Conservation (phyloP, 2,888 invertebrate genomes). For the Andrena dorsata region DNA sequence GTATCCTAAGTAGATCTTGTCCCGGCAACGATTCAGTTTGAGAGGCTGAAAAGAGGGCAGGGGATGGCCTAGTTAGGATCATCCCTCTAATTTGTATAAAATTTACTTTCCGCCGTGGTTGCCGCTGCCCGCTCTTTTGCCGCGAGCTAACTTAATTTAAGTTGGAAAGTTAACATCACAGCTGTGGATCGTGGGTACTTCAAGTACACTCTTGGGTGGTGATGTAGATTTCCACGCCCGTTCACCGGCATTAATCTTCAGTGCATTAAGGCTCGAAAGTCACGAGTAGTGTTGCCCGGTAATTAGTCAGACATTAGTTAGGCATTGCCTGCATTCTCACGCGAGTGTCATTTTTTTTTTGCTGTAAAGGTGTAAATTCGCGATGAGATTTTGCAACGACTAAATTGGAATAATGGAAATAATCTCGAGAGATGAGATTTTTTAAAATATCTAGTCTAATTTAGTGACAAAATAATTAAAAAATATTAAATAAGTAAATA, state of each 20-base stretch:
- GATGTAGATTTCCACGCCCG: neutral
- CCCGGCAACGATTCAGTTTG: constrained; percentile 29
- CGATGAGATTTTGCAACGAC: too few relatives aligned
- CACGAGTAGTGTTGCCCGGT: too few relatives aligned
- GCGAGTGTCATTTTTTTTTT: too few relatives aligned
- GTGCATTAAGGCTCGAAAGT: neutral
- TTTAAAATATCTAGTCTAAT: too few relatives aligned
- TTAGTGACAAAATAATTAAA: too few relatives aligned
- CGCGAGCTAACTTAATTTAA: constrained; percentile 76
- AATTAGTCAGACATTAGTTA: too few relatives aligned
- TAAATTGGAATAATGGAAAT: too few relatives aligned
- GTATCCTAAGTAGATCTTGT: constrained; percentile 66
- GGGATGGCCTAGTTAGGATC: constrained; percentile 36
- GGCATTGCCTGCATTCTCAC: too few relatives aligned
- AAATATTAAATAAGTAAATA: too few relatives aligned
- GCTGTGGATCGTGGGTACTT: constrained; percentile 46
- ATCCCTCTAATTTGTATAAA: constrained; percentile 76
- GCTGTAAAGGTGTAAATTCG: too few relatives aligned
- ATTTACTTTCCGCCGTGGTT: constrained; percentile 68
- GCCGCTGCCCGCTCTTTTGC: constrained; percentile 24
- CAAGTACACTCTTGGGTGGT: constrained; percentile 51
- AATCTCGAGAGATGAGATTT: too few relatives aligned
- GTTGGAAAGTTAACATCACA: constrained; percentile 76
- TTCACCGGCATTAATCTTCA: constrained; percentile 16
- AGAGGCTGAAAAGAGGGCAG: constrained; percentile 26